Base-by-base conservation (phyloP, 2,888 invertebrate species). In the Eueremaeus valkanovi region DNA sequence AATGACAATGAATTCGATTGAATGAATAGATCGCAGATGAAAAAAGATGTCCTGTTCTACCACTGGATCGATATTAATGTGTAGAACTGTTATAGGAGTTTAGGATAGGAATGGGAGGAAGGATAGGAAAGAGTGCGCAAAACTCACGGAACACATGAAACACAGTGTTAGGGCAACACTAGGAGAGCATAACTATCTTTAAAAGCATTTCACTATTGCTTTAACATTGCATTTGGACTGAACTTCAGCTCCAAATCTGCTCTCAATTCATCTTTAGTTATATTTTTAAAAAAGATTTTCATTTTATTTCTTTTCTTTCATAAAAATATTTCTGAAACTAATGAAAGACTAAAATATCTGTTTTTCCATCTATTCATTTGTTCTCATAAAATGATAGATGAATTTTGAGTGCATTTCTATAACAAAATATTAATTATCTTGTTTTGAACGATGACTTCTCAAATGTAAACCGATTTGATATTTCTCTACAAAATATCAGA, bases 31-130 rank as follows among this genome's bases (percentile, higher is more conserved):
- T 33, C n/a, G 36, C 58, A 58, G 16, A 58, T 58, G 51, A 24
- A 63, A 36, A 68, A 68, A 68, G 40, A 40, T 68, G 68, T 68
- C 68, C 68, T 68, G 33, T 68, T 40, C 24, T 68, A 24, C 68
- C 68, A 21, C 18, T n/a, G 3, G 68, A 68, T 68, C 68, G 68
- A 68, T 68, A 68, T 40, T 63, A 58, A 58, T 58, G 58, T 58
- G 16, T 58, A 29, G 24, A 58, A 29, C 27, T 58, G 29, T 58
- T 27, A 55, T 55, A 55, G 3, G 55, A 45, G 42, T 45, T n/a
- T n/a, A n/a, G n/a, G n/a, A 45, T 45, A 45, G 42, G n/a, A n/a
- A n/a, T n/a, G n/a, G n/a, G n/a, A n/a, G n/a, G 36, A 45, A 45
- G 55, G 3, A n/a, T 55, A 55, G 21, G n/a, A n/a, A 55, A 24